Evolutionary conservation across 2,888 invertebrate genomes (phyloP), one percentile per base, ranked within the genome.

Genomic region (Junonia oenone): DNA sequence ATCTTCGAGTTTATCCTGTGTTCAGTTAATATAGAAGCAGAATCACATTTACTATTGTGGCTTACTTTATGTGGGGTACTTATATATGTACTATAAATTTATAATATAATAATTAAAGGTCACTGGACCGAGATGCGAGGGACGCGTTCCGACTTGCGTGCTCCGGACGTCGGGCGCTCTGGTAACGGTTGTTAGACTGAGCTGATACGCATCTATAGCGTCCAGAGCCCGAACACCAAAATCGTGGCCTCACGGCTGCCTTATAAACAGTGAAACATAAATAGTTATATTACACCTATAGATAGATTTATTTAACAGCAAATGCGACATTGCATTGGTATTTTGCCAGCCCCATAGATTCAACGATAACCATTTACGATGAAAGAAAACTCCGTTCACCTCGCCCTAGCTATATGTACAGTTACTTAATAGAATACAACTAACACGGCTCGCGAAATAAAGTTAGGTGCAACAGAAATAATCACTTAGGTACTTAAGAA

Each of bases 321-420:
- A 83, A 81, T 81, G 78, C 78, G 71, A 73, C 59, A 67, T 78
- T 77, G 82, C 83, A 81, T 80, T 81, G 80, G 61, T 65, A 67
- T 60, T 60, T 60, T 59, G 63, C 65, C 63, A 64, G 62, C 68
- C 63, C 62, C 58, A 76, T 75, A 78, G 69, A 80, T 83, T 81
- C 75, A 85, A 83, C 81, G 81, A 83, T 78, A 83, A 81, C 76
- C 78, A 74, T 79, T 73, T 74, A 74, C 71, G 72, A 76, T 70
- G 72, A 78, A 76, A 78, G 73, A 78, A 78, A 81, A 79, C 76
- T 68, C 68, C 81, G 78, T 78, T 76, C 76, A 82, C 82, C 81
- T 84, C 83, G 76, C 76, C 79, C 82, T 87, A 85, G 73, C 83
- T 86, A 87, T 87, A 87, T 87, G 75, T 88, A 88, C 88, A 88